These are phyloP conservation scores for Actinostola sp. DNA, from an alignment of 92 coral and sea anemone species.

Conservation along the genomic window DNA sequence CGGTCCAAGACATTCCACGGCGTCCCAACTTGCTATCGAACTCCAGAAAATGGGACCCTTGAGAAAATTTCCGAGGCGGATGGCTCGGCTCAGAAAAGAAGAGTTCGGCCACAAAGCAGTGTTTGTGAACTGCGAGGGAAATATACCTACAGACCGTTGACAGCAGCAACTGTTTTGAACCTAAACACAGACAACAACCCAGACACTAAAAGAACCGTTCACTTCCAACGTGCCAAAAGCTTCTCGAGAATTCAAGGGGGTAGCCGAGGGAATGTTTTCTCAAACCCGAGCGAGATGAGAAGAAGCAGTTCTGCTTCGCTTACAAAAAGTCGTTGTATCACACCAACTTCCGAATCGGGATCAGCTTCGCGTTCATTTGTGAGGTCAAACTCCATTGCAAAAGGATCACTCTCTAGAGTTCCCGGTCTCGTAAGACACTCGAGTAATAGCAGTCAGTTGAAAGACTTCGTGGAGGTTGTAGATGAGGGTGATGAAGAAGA, in stretches of 20 bases:
- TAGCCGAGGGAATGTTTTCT: neutral
- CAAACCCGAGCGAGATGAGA: neutral
- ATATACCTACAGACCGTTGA: neutral
- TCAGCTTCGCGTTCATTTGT: neutral
- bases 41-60: neutral
- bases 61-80: slow-evolving; percentile 14
- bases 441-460: neutral
- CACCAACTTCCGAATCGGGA: neutral
- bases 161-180: neutral
- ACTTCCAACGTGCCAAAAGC: neutral
- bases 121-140: neutral
- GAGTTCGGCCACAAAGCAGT: neutral
- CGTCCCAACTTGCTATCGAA: neutral
- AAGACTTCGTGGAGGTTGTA: slow-evolving; percentile 17
- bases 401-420: neutral
- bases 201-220: neutral
- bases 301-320: neutral
- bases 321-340: neutral
- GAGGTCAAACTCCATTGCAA: slow-evolving; percentile 8
- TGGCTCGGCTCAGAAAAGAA: neutral
- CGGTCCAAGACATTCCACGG: slow-evolving; percentile 23
- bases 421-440: neutral
- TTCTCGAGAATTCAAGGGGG: neutral
- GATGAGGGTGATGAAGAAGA: slow-evolving; percentile 19
- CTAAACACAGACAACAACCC: neutral